phyloP scores from a whole-genome alignment of 2,888 invertebrate species.

The Chydorus sphaericus region DNA sequence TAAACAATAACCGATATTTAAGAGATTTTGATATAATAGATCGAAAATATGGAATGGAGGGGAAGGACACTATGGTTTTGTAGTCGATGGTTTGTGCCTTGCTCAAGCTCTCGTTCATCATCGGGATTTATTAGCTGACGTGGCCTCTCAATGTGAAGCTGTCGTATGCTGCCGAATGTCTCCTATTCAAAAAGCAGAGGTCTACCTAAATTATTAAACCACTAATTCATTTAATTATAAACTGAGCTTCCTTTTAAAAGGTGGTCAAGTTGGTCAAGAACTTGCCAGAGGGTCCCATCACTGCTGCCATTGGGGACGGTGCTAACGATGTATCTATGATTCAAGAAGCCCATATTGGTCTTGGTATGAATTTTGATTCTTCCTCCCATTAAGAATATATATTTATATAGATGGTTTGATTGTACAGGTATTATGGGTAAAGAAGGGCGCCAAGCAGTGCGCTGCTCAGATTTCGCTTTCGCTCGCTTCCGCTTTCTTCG shows the following conservation, averaged over 20 bases:
- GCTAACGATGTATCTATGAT: slow-evolving; percentile 98
- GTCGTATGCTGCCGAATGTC: slow-evolving; percentile 84
- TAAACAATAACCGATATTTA: too few relatives aligned
- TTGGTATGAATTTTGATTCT: slow-evolving; percentile 39
- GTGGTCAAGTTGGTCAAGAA: slow-evolving; percentile 68
- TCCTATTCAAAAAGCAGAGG: slow-evolving; percentile 76
- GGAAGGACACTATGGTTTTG: slow-evolving; percentile 29
- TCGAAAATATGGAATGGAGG: slow-evolving; percentile 22
- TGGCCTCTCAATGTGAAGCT: slow-evolving; percentile 55
- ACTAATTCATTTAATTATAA: not conserved
- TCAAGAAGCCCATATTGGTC: slow-evolving; percentile 86
- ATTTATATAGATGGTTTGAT: not conserved
- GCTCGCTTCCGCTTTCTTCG: slow-evolving; percentile 65
- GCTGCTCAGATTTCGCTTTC: slow-evolving; percentile 72
- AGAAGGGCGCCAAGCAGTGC: slow-evolving; percentile 43
- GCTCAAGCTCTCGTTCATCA: slow-evolving; percentile 46
- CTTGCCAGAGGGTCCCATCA: slow-evolving; percentile 48
- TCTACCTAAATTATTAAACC: not conserved
- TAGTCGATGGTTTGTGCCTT: slow-evolving; percentile 64
- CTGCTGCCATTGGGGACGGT: slow-evolving; percentile 91
- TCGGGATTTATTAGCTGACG: slow-evolving; percentile 45
- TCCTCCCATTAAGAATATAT: not conserved
- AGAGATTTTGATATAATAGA: slow-evolving; percentile 12
- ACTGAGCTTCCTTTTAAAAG: slow-evolving; percentile 15
- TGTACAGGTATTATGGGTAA: slow-evolving; percentile 37